A percentile compares a stretch with the other conserved stretches of the same genome.
These are phyloP conservation scores for Epinephelus coioides DNA, from an alignment of 2,797 vertebrate species.

Conservation along the genomic window DNA sequence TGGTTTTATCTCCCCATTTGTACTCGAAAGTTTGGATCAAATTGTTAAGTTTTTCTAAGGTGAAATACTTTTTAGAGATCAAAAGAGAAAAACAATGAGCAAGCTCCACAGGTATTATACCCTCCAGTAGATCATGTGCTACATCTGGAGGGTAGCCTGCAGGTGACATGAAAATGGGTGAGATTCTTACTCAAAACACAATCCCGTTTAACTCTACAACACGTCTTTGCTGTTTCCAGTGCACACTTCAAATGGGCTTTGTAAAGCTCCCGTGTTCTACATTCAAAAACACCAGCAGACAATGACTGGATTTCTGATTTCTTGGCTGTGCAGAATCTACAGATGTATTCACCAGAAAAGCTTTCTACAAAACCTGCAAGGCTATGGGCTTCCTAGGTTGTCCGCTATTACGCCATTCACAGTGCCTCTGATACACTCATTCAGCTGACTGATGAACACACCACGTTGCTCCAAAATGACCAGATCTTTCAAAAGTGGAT, in stretches of 20 bases:
- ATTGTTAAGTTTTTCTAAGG: conserved; percentile 18
- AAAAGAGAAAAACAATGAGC: conserved; percentile 27
- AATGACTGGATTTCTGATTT: conserved; percentile 17
- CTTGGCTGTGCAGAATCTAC: conserved; percentile 14
- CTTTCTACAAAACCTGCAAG: conserved; percentile 2
- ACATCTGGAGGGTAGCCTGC: conserved; percentile 22
- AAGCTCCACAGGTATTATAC: conserved; percentile 21
- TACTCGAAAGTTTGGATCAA: conserved; percentile 20
- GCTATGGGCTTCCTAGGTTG: conserved; percentile 12
- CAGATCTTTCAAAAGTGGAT: conserved; percentile 22
- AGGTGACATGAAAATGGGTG: conserved; percentile 16
- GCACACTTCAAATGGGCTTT: conserved; percentile 15
- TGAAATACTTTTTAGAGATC: conserved; percentile 38
- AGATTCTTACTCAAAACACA: conserved; percentile 22
- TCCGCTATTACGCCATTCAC: conserved; percentile 7
- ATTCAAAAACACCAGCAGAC: conserved; percentile 12
- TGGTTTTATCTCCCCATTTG: conserved; percentile 34
- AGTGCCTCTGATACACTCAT: conserved; percentile 15
- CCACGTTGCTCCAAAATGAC: conserved; percentile 23
- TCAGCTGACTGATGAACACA: conserved; percentile 28
- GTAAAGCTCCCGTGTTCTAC: background rate
- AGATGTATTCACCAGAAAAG: conserved; percentile 11
- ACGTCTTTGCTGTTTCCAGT: background rate
- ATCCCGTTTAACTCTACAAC: conserved; percentile 25
- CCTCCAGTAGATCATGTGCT: conserved; percentile 32